Percentiles rank a stretch among this genome's conserved stretches.
phyloP scores from a whole-genome alignment of 1,140 invertebrate species.

The Acyrthosiphon pisum region DNA sequence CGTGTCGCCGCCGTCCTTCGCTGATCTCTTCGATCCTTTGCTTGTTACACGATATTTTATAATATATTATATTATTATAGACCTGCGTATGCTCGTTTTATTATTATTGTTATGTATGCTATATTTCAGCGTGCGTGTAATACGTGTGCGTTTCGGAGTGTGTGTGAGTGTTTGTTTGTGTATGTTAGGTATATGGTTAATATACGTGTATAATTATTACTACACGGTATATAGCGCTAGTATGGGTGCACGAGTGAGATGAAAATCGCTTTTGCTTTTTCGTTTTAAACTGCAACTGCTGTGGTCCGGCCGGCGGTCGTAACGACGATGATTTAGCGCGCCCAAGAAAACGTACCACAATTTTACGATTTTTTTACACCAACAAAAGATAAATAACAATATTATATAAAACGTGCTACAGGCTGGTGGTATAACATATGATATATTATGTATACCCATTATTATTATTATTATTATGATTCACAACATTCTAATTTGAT shows the following conservation, averaged over 20 bases:
- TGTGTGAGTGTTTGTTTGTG: neutral
- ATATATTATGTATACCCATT: neutral
- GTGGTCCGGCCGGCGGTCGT: neutral
- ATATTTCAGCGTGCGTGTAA: slow-evolving; percentile 13
- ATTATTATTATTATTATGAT: neutral
- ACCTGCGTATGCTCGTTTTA: neutral
- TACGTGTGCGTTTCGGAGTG: neutral
- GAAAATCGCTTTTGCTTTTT: slow-evolving; percentile 16
- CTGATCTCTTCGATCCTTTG: neutral
- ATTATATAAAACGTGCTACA: neutral
- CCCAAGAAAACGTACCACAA: neutral
- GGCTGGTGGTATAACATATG: neutral
- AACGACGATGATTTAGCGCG: slow-evolving; percentile 1
- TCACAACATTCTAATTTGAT: neutral
- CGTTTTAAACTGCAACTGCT: neutral
- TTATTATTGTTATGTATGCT: neutral
- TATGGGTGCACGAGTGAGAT: neutral
- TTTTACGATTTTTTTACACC: slow-evolving; percentile 17
- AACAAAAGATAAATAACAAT: slow-evolving; percentile 5
- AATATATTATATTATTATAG: slow-evolving; percentile 10
- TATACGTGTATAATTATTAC: slow-evolving; percentile 8
- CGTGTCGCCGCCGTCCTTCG: neutral
- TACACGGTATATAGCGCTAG: neutral
- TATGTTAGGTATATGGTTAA: neutral
- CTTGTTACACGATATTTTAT: slow-evolving; percentile 11